A percentile compares a stretch with the other conserved stretches of the same genome.
Conservation (phyloP, 2,797 vertebrate species). For the Gymnopithys bicolor region DNA sequence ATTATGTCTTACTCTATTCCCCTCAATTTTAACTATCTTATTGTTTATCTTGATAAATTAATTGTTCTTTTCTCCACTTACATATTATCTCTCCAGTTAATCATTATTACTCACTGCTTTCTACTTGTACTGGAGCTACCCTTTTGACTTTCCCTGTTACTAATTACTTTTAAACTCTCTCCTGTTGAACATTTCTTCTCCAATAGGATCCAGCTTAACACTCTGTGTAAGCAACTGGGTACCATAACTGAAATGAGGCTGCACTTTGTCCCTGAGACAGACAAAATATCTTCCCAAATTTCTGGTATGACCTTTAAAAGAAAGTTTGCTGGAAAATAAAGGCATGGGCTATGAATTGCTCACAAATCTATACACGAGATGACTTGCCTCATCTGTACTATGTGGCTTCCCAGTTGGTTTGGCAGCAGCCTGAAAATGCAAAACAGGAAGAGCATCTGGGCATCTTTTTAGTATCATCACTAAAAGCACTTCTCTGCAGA, state of each 20-base stretch:
- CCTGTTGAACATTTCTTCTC: constrained; percentile 12
- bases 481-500: constrained; percentile 17
- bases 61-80: constrained; percentile 4
- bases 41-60: constrained; percentile 64
- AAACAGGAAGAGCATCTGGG: constrained; percentile 41
- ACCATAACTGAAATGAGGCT: not conserved
- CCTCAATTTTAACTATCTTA: constrained; percentile 33
- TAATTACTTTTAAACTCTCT: constrained; percentile 48
- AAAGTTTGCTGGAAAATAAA: constrained; percentile 23
- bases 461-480: not conserved
- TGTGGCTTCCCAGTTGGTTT: constrained; percentile 40
- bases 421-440: constrained; percentile 32
- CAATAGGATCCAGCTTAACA: not conserved
- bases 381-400: constrained; percentile 20
- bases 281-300: not conserved
- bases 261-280: not conserved
- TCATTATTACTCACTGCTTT: not conserved
- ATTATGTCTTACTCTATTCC: constrained; percentile 25
- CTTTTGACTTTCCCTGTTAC: not conserved
- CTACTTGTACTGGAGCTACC: not conserved
- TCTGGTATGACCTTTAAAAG: constrained; percentile 35
- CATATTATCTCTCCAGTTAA: not conserved
- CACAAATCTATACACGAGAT: not conserved
- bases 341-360: not conserved
- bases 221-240: not conserved